Base-by-base conservation (phyloP, 1,140 invertebrate species). In the Drosophila orosa region DNA sequence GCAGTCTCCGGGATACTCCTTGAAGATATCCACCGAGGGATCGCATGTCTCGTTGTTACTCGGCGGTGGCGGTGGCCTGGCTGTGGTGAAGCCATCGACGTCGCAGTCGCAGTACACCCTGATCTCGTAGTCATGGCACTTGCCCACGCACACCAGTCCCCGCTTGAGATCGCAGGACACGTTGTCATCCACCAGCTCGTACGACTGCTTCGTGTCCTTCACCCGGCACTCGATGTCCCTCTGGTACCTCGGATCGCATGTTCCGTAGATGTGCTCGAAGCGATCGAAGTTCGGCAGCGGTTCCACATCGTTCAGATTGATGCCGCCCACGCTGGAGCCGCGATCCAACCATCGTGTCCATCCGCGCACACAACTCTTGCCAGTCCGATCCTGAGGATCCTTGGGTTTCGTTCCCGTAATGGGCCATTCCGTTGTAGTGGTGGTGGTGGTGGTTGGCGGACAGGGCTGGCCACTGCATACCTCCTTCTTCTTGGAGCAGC, bases 141-240 rank as follows among this genome's bases (percentile, higher is more conserved):
- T 91, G 47, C 77, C 72, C 19, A 91, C 77, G 84, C 96, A 98
- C 8, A 95, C 90, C 0, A 97, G 92, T 1, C 96, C 96, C 39
- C 93, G 93, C 74, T 95, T 93, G n/a, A 97, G 81, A 76, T 94
- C 95, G 83, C 97, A 98, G 50, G 95, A 94, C 0, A 96, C 95
- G 78, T 96, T 94, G 58, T 97, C 92, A 1, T 95, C 95, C 10
- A 95, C 95, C 61, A 94, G 93, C 80, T 96, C 96, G 3, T 94
- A 92, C 3, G 93, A 92, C 39, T 94, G 92, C 55, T 96, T 94
- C 3, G 93, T 93, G 1, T 92, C 92, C 4, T 95, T 93, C 0
- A 95, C 95, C 31, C 96, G 93, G 78, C 97, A 98, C 90, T 95
- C 93, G 61, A 98, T 97, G 68, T 94, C 92, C 1, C 94, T 40